Evolutionary conservation across 2,797 vertebrate genomes (phyloP), one percentile per base, ranked within the genome.

Genomic region (Scolopax rusticola): DNA sequence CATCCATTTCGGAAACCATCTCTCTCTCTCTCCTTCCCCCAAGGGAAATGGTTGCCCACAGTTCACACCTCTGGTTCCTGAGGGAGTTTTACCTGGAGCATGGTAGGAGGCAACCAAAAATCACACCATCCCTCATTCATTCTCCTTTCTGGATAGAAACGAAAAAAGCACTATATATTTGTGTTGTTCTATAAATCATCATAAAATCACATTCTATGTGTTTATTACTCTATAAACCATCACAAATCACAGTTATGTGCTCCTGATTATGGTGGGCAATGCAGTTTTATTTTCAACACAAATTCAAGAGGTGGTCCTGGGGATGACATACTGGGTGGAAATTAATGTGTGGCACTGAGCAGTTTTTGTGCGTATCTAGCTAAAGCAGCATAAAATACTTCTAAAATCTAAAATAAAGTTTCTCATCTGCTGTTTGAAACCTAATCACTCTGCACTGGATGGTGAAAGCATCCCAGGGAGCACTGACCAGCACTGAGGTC

Each of bases 71-170:
- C 28, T 74, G 28, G 24, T 21, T 80, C 63, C 54, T 0, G 0
- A 45, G 19, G 4, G 2, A n/a, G 32, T 38, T 80, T 59, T 15
- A 7, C 32, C 33, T 41, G 64, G 30, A 82, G 53, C 11, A 33
- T 9, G 36, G 61, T 8, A 78, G 30, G n/a, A 64, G 30, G 11
- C 77, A 48, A 14, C 28, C 30, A 45, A 23, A 87, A 71, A 12
- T n/a, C 2, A 0, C 36, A 40, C 1, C 0, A 18, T 38, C 33
- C 5, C 63, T 82, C 50, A 7, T 56, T 61, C 0, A 0, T 19
- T 73, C 73, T 12, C 41, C 47, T 48, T 70, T 86, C 56, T 60
- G 54, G 50, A 40, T 68, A 51, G 51, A 54, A 54, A 54, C 28
- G 11, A 30, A 54, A 53, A 54, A 54, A 54, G 51, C 51, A 54